A percentile compares a stretch with the other conserved stretches of the same genome.
Conservation (phyloP, 2,113 vertebrate genomes). For the Ophiodon elongatus region DNA sequence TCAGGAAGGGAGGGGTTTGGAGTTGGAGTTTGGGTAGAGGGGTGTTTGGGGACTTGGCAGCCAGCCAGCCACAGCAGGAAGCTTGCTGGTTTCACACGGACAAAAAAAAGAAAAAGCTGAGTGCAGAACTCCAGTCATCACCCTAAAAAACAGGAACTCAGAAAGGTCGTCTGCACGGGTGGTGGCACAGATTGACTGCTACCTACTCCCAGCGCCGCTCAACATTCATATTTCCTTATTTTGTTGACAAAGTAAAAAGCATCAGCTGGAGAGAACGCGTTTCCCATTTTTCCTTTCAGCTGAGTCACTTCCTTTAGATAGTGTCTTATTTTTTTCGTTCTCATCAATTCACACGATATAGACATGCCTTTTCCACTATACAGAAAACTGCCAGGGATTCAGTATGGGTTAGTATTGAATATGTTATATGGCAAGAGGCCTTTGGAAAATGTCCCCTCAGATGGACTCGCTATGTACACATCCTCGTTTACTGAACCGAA, state of each 20-base stretch:
- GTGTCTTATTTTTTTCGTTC: not conserved
- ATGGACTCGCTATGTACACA: slow-evolving; percentile 52
- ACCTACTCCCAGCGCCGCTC: slow-evolving; percentile 38
- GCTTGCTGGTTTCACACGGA: slow-evolving; percentile 81
- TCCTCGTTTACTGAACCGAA: slow-evolving; percentile 49
- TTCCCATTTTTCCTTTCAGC: slow-evolving; percentile 19
- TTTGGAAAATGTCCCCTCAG: slow-evolving; percentile 32
- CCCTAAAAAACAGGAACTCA: slow-evolving; percentile 69
- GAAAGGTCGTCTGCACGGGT: slow-evolving; percentile 26
- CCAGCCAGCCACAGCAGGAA: slow-evolving; percentile 84
- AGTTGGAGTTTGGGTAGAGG: slow-evolving; percentile 46
- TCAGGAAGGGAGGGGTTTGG: slow-evolving; percentile 80
- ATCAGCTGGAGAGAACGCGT: slow-evolving; percentile 3
- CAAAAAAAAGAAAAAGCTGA: slow-evolving; percentile 60
- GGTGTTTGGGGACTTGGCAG: slow-evolving; percentile 80
- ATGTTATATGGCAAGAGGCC: slow-evolving; percentile 24
- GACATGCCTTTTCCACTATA: not conserved
- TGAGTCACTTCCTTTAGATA: slow-evolving; percentile 18
- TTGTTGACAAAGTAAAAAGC: slow-evolving; percentile 28
- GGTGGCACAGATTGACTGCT: slow-evolving; percentile 46
- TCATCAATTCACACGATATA: not conserved
- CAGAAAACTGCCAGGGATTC: not conserved
- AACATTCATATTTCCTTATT: slow-evolving; percentile 5
- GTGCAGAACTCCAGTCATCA: slow-evolving; percentile 50
- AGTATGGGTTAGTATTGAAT: slow-evolving; percentile 5